phyloP scores from a whole-genome alignment of 1,140 invertebrate species.

The Zaprionus ghesquierei region DNA sequence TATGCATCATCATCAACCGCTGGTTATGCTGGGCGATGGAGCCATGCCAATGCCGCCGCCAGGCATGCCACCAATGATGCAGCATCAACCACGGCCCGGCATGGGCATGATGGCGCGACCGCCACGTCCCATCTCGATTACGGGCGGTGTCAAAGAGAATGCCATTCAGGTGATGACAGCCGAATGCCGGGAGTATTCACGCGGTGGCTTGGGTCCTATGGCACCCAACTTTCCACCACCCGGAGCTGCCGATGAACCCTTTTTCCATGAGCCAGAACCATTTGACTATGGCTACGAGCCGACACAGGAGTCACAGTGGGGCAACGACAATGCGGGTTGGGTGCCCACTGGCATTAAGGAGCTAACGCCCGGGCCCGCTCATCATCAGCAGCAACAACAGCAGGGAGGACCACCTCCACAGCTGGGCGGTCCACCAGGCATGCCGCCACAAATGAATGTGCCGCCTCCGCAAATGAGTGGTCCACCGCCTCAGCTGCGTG shows the following conservation, averaged over 20 bases:
- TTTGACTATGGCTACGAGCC: slow-evolving; percentile 89
- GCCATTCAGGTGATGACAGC: slow-evolving; percentile 94
- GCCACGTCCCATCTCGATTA: slow-evolving; percentile 61
- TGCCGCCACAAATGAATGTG: slow-evolving; percentile 77
- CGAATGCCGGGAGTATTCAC: slow-evolving; percentile 91
- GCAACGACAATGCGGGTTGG: slow-evolving; percentile 84
- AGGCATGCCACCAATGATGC: slow-evolving; percentile 57
- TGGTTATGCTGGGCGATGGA: slow-evolving; percentile 25
- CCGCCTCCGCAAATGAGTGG: slow-evolving; percentile 82
- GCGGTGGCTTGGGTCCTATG: slow-evolving; percentile 85
- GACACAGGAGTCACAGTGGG: slow-evolving; percentile 89
- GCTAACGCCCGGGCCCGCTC: slow-evolving; percentile 84
- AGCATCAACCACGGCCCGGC: slow-evolving; percentile 61
- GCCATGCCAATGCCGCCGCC: slow-evolving; percentile 79
- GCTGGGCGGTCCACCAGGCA: slow-evolving; percentile 79
- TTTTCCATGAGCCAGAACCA: slow-evolving; percentile 86
- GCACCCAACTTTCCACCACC: slow-evolving; percentile 85
- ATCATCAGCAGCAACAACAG: slow-evolving; percentile 64
- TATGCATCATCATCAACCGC: slow-evolving; percentile 31
- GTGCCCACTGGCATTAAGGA: slow-evolving; percentile 86
- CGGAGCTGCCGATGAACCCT: slow-evolving; percentile 84
- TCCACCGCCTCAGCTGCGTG: slow-evolving; percentile 77
- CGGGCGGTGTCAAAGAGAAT: slow-evolving; percentile 86
- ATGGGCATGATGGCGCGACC: slow-evolving; percentile 71
- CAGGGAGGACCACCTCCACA: slow-evolving; percentile 47